Evolutionary conservation across 2,113 vertebrate species (phyloP).

Genomic region (Neogobius melanostomus): DNA sequence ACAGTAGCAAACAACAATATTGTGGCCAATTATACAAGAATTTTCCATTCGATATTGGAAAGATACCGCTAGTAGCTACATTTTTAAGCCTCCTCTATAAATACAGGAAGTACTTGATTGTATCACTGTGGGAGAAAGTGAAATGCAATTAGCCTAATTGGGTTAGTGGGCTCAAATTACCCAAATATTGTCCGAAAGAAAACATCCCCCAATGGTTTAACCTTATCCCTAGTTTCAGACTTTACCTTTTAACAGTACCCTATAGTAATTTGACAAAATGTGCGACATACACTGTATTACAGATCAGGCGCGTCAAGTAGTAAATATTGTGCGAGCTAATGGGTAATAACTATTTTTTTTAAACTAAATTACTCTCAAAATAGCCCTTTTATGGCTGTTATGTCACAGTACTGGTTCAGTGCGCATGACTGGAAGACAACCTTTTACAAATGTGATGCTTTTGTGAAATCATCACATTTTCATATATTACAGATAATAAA

Average conservation of each 20-base stretch:
- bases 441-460: not conserved
- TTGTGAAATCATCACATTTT: slow-evolving; percentile 1
- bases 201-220: slow-evolving; percentile 24
- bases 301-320: no score
- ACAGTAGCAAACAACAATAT: slow-evolving; percentile 42
- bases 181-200: slow-evolving; percentile 46
- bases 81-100: slow-evolving; percentile 46
- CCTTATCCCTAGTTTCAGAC: not conserved
- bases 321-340: no score
- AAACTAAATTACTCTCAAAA: slow-evolving; percentile 44
- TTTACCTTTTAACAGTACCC: not conserved
- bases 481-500: not conserved
- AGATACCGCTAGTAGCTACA: not conserved
- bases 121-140: slow-evolving; percentile 66
- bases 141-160: slow-evolving; percentile 74
- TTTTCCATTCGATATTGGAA: slow-evolving; percentile 33
- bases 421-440: slow-evolving; percentile 47
- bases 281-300: slow-evolving; percentile 5
- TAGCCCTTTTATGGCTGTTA: slow-evolving; percentile 26
- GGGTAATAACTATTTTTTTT: slow-evolving; percentile 1
- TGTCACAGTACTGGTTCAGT: slow-evolving; percentile 29
- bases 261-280: not conserved
- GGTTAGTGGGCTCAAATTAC: slow-evolving; percentile 63
- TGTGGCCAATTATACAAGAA: slow-evolving; percentile 56
- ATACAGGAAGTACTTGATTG: slow-evolving; percentile 66